Conservation (phyloP, 2,113 vertebrate genomes). For the Meleagris gallopavo region DNA sequence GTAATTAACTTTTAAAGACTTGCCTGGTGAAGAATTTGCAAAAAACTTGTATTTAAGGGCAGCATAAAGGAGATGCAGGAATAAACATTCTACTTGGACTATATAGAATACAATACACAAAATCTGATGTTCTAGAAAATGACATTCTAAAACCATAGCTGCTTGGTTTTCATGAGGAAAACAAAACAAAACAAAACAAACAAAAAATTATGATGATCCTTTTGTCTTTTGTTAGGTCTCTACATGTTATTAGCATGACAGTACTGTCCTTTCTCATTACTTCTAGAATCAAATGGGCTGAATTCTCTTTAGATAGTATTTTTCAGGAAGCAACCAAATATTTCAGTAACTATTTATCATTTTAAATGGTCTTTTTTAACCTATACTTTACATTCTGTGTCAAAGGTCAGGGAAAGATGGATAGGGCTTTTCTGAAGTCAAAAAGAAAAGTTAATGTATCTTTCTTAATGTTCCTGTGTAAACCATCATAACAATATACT, state of each 20-base stretch:
- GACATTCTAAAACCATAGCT: neutral
- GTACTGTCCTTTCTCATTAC: neutral
- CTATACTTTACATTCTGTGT: neutral
- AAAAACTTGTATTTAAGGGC: conserved; percentile 7
- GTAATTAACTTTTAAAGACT: conserved; percentile 47
- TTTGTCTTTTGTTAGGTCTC: neutral
- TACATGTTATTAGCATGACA: neutral
- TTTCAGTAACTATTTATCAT: neutral
- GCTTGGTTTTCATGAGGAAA: neutral
- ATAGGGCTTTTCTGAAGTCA: neutral
- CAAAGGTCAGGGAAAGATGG: conserved; percentile 6
- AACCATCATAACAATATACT: neutral
- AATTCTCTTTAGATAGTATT: neutral
- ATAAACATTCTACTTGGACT: neutral
- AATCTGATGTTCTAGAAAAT: neutral
- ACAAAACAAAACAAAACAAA: neutral
- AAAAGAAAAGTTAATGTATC: neutral
- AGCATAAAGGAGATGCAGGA: neutral
- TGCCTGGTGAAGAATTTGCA: neutral
- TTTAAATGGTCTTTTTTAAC: neutral
- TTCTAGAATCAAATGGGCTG: neutral
- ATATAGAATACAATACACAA: neutral
- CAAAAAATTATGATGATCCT: neutral
- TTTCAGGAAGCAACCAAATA: neutral
- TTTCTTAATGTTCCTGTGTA: neutral